A percentile compares a stretch with the other conserved stretches of the same genome.
Conservation (phyloP, 2,888 invertebrate genomes). For the Malacosoma neustria region DNA sequence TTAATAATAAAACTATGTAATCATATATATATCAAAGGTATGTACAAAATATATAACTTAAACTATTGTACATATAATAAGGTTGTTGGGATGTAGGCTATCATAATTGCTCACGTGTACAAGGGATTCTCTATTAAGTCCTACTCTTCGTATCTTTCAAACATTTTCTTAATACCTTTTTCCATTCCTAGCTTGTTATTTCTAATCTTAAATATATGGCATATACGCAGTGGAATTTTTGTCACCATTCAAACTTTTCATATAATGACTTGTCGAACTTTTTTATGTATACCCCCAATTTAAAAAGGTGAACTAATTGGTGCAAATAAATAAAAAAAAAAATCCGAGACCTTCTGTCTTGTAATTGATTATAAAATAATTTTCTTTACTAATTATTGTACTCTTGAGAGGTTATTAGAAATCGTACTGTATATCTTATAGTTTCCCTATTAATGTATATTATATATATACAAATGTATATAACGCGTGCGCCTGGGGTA, state of each 20-base stretch:
- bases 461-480: slow-evolving; percentile 40
- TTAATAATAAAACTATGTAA: too few species aligned
- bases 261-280: too few species aligned
- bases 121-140: slow-evolving; percentile 69
- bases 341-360: too few species aligned
- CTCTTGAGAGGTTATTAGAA: too few species aligned
- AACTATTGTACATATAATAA: slow-evolving; percentile 56
- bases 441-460: slow-evolving; percentile 22
- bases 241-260: too few species aligned
- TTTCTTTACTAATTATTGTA: too few species aligned
- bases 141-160: slow-evolving; percentile 59
- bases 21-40: neutral
- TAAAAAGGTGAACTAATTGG: too few species aligned
- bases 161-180: slow-evolving; percentile 40
- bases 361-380: too few species aligned
- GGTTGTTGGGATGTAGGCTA: slow-evolving; percentile 62
- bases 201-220: slow-evolving; percentile 39
- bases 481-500: slow-evolving; percentile 46
- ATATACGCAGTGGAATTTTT: too few species aligned
- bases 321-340: too few species aligned
- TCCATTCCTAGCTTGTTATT: slow-evolving; percentile 64
- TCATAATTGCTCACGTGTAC: slow-evolving; percentile 68
- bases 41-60: slow-evolving; percentile 2
- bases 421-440: too few species aligned
- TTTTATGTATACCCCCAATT: slow-evolving; percentile 41